These are phyloP conservation scores for Agrilus mali DNA, from an alignment of 2,888 invertebrate species.

Conservation along the genomic window DNA sequence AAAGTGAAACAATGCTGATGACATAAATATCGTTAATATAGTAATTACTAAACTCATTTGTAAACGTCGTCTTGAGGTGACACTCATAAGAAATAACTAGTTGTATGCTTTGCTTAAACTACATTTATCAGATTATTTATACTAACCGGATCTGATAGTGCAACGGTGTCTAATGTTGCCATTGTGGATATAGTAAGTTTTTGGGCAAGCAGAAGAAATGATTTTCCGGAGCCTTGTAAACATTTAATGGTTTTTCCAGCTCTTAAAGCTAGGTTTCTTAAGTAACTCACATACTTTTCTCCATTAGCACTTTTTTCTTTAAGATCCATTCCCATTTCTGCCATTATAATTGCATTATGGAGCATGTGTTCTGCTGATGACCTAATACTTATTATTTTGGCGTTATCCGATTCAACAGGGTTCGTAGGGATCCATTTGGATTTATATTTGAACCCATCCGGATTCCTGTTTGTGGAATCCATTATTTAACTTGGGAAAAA, in stretches of 20 bases:
- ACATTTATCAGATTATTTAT: not conserved
- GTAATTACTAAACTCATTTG: too few relatives aligned
- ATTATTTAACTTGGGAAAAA: too few relatives aligned
- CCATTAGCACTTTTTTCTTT: slow-evolving; percentile 28
- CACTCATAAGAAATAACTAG: too few relatives aligned
- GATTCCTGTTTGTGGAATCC: too few relatives aligned
- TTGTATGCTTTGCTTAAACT: too few relatives aligned
- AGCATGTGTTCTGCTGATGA: slow-evolving; percentile 25
- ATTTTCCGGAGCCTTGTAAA: slow-evolving; percentile 27
- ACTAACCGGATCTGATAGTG: slow-evolving; percentile 9
- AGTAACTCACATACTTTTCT: slow-evolving; percentile 31
- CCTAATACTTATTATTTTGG: slow-evolving; percentile 11
- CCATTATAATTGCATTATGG: slow-evolving; percentile 28
- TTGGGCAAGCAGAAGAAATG: slow-evolving; percentile 27
- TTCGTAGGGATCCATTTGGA: too few relatives aligned
- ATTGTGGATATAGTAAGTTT: slow-evolving; percentile 22
- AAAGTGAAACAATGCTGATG: too few relatives aligned
- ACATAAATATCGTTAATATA: too few relatives aligned
- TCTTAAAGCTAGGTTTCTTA: slow-evolving; percentile 27
- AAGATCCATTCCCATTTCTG: slow-evolving; percentile 33
- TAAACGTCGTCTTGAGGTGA: too few relatives aligned
- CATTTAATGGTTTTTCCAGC: slow-evolving; percentile 28
- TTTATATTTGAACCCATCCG: not conserved
- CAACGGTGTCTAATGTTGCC: slow-evolving; percentile 17
- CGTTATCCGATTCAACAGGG: too few relatives aligned